phyloP scores from a whole-genome alignment of 2,888 invertebrate genomes.

The Sinohyriopsis cumingii region DNA sequence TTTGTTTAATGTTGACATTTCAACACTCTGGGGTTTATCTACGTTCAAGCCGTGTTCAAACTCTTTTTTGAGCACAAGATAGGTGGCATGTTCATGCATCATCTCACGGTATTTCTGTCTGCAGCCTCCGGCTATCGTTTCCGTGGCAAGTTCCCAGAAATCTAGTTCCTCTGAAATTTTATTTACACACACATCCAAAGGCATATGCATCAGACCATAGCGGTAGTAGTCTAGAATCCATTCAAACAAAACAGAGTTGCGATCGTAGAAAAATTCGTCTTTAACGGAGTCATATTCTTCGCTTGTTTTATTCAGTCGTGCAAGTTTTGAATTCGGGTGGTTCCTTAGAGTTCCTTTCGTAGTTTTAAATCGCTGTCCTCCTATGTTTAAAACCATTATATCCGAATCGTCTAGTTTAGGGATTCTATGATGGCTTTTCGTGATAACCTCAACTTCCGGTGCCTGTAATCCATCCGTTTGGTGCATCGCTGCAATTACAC shows the following conservation, averaged over 20 bases:
- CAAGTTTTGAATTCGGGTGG: constrained; percentile 34
- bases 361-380: constrained; percentile 33
- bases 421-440: no score
- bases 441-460: no score
- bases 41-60: constrained; percentile 23
- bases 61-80: constrained; percentile 37
- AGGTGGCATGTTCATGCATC: constrained; percentile 33
- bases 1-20: constrained; percentile 10
- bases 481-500: no score
- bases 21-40: constrained; percentile 3
- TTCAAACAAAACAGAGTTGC: constrained; percentile 48
- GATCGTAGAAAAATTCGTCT: constrained; percentile 51
- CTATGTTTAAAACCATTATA: constrained; percentile 31
- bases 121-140: constrained; percentile 47
- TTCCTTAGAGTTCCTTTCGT: constrained; percentile 34
- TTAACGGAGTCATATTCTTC: constrained; percentile 20
- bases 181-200: constrained; percentile 39
- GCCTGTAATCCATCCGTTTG: no score
- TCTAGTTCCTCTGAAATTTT: constrained; percentile 41
- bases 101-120: constrained; percentile 38
- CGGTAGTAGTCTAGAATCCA: constrained; percentile 49
- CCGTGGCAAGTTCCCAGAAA: constrained; percentile 48
- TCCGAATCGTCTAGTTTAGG: constrained; percentile 18
- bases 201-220: constrained; percentile 48
- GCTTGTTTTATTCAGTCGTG: constrained; percentile 15